These are phyloP conservation scores for Hetaerina titia DNA, from an alignment of 2,888 invertebrate species.

Conservation along the genomic window DNA sequence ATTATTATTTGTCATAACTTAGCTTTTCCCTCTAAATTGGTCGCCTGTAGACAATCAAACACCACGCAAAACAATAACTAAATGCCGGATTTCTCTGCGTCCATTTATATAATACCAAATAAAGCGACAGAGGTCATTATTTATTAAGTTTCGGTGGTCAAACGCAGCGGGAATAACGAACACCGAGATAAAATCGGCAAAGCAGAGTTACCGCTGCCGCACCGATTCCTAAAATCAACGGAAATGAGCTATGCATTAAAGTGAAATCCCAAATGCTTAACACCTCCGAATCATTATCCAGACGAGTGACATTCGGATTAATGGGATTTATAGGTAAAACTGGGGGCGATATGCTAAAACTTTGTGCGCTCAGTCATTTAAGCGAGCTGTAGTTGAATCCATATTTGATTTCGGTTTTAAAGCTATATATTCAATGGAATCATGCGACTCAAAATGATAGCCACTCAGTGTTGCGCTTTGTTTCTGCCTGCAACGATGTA, in stretches of 20 bases:
- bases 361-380: slow-evolving; percentile 49
- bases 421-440: slow-evolving; percentile 27
- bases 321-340: slow-evolving; percentile 64
- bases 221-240: slow-evolving; percentile 64
- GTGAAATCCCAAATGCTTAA: slow-evolving; percentile 60
- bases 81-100: neutral
- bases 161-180: neutral
- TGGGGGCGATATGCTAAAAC: slow-evolving; percentile 34
- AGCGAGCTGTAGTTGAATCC: slow-evolving; percentile 46
- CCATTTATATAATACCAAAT: slow-evolving; percentile 32
- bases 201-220: slow-evolving; percentile 47
- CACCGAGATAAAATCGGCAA: slow-evolving; percentile 34
- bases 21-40: neutral
- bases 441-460: slow-evolving; percentile 33
- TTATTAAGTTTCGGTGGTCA: neutral
- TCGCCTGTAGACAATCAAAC: neutral
- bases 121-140: slow-evolving; percentile 10
- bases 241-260: slow-evolving; percentile 65
- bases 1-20: neutral
- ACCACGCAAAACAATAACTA: neutral
- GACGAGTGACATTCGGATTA: slow-evolving; percentile 62
- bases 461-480: slow-evolving; percentile 2
- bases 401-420: slow-evolving; percentile 57
- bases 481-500: neutral
- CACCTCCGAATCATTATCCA: slow-evolving; percentile 59